A percentile compares a stretch with the other conserved stretches of the same genome.
Conservation (phyloP, 2,888 invertebrate genomes). For the Vanessa cardui region DNA sequence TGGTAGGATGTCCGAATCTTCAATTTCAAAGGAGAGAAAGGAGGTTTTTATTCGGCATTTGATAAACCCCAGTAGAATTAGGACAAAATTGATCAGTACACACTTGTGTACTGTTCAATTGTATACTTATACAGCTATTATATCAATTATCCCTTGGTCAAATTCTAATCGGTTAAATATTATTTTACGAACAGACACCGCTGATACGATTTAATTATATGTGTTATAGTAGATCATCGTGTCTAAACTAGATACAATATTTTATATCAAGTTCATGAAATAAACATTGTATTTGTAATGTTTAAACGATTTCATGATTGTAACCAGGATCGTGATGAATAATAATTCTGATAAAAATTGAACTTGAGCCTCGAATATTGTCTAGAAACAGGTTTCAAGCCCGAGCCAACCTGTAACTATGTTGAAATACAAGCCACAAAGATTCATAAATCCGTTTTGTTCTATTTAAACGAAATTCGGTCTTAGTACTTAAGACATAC, state of each 20-base stretch:
- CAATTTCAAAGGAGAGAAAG: too few species aligned
- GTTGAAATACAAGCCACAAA: background rate
- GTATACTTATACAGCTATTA: too few species aligned
- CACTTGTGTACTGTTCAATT: too few species aligned
- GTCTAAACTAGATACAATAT: background rate
- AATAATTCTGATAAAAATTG: conserved; percentile 8
- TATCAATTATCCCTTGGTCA: too few species aligned
- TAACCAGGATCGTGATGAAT: conserved; percentile 6
- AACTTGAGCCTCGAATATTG: conserved; percentile 4
- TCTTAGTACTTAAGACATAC: background rate
- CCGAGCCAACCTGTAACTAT: conserved; percentile 3
- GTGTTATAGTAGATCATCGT: too few species aligned
- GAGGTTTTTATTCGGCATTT: too few species aligned
- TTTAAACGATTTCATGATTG: conserved; percentile 6
- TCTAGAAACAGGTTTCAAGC: conserved; percentile 6
- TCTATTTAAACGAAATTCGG: background rate
- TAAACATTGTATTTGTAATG: conserved; percentile 4
- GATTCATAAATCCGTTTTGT: background rate
- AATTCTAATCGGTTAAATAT: too few species aligned
- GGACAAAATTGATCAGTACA: too few species aligned
- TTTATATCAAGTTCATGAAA: conserved; percentile 1
- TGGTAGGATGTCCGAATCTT: too few species aligned
- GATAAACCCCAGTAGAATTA: too few species aligned
- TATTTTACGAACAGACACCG: too few species aligned
- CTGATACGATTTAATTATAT: too few species aligned